Conservation (phyloP, 2,888 invertebrate species). For the Drosophila seclusa region DNA sequence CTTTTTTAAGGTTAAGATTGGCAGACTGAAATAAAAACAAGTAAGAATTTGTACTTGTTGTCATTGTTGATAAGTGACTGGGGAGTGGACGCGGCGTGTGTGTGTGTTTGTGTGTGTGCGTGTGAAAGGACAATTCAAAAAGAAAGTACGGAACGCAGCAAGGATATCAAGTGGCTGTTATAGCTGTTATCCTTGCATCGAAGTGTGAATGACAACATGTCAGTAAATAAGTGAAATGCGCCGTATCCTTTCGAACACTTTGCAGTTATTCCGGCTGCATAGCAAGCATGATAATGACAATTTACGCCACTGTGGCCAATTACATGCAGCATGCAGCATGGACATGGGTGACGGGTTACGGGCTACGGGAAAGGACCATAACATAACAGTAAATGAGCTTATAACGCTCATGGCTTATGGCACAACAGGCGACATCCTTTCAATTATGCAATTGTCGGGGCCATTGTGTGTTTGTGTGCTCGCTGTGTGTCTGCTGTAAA, state of each 20-base stretch:
- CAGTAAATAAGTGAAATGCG: slow-evolving; percentile 32
- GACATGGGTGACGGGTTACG: slow-evolving; percentile 1
- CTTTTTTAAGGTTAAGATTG: background rate
- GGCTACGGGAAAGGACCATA: slow-evolving; percentile 1
- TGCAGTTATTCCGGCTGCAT: slow-evolving; percentile 11
- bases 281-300: slow-evolving; percentile 37
- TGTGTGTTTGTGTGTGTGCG: background rate
- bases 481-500: slow-evolving; percentile 3
- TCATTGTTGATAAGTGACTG: background rate
- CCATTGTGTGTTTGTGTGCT: slow-evolving; percentile 9
- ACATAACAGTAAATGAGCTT: slow-evolving; percentile 14
- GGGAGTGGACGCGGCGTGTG: background rate
- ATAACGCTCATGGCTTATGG: slow-evolving; percentile 16
- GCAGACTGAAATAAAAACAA: background rate
- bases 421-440: slow-evolving; percentile 15
- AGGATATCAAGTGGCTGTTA: slow-evolving; percentile 29
- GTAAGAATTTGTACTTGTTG: background rate
- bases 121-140: slow-evolving; percentile 13
- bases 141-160: background rate
- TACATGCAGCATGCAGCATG: slow-evolving; percentile 14
- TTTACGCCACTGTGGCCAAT: slow-evolving; percentile 39
- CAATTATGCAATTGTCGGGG: slow-evolving; percentile 18
- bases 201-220: slow-evolving; percentile 28
- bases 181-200: slow-evolving; percentile 27
- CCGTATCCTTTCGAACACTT: slow-evolving; percentile 12